Conservation (phyloP, 2,888 invertebrate genomes). For the Ashinkailepas kermadecensis region DNA sequence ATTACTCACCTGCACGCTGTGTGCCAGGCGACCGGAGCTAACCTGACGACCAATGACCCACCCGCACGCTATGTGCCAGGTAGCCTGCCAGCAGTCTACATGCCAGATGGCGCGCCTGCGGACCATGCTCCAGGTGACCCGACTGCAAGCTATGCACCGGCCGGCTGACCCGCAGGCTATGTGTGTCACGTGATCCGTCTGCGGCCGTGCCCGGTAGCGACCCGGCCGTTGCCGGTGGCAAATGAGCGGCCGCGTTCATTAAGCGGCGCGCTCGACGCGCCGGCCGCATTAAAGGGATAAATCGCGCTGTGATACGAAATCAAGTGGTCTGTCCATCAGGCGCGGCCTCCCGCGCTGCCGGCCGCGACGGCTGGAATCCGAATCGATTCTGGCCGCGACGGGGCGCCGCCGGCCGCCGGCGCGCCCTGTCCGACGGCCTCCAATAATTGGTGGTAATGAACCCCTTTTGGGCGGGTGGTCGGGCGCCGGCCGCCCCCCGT, state of each 20-base stretch:
- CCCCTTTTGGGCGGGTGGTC: constrained; percentile 3
- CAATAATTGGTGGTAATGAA: constrained; percentile 15
- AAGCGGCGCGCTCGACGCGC: not conserved
- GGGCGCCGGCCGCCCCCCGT: not conserved
- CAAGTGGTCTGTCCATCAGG: not conserved
- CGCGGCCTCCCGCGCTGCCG: not conserved
- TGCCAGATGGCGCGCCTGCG: too few species aligned
- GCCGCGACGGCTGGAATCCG: not conserved
- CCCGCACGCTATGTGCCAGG: too few species aligned
- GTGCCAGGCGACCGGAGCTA: too few species aligned
- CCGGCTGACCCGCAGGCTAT: too few species aligned
- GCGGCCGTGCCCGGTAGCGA: too few species aligned
- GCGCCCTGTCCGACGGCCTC: not conserved
- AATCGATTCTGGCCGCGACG: constrained; percentile 10
- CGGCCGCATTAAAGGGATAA: constrained; percentile 7
- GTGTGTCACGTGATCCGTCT: too few species aligned
- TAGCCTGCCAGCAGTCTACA: too few species aligned
- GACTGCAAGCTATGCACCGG: too few species aligned
- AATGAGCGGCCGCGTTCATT: not conserved
- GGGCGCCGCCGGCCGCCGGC: not conserved
- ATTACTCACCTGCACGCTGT: too few species aligned
- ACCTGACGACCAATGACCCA: too few species aligned
- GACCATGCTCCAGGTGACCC: too few species aligned
- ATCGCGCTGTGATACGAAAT: constrained; percentile 13
- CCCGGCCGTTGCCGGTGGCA: not conserved